These are phyloP conservation scores for Yponomeuta malinellus DNA, from an alignment of 2,888 invertebrate species.

Conservation along the genomic window DNA sequence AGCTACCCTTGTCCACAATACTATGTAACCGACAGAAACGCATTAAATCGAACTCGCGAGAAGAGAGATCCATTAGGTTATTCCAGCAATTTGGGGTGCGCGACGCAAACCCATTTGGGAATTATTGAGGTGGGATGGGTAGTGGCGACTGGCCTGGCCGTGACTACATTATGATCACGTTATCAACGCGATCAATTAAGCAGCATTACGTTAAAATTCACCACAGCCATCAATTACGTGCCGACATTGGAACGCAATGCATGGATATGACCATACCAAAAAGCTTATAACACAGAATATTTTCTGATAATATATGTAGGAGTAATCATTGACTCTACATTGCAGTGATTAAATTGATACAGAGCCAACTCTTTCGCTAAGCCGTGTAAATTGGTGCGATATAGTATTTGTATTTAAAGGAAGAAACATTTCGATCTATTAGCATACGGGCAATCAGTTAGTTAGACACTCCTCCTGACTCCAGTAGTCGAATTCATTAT, in stretches of 20 bases:
- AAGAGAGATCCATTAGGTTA: conserved; percentile 40
- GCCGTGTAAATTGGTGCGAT: too few species aligned
- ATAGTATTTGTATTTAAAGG: background rate
- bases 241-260: conserved; percentile 29
- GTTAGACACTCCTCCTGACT: conserved; percentile 39
- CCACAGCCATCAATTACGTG: conserved; percentile 58
- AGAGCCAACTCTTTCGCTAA: too few species aligned
- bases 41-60: conserved; percentile 38
- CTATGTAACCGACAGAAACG: conserved; percentile 33
- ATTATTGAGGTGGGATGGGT: conserved; percentile 39
- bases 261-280: conserved; percentile 35
- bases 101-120: conserved; percentile 49
- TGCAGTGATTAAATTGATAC: too few species aligned
- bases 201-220: conserved; percentile 63
- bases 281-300: too few species aligned
- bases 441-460: conserved; percentile 21
- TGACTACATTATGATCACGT: conserved; percentile 52
- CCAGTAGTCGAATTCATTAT: conserved; percentile 73
- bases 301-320: too few species aligned
- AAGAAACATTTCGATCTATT: conserved; percentile 43
- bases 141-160: conserved; percentile 32
- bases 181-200: conserved; percentile 67
- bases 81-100: conserved; percentile 35
- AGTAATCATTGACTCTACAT: too few species aligned
- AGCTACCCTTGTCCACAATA: conserved; percentile 21